These are phyloP conservation scores for Cercopithecus mitis DNA, from an alignment of 2,797 vertebrate genomes.

Conservation along the genomic window DNA sequence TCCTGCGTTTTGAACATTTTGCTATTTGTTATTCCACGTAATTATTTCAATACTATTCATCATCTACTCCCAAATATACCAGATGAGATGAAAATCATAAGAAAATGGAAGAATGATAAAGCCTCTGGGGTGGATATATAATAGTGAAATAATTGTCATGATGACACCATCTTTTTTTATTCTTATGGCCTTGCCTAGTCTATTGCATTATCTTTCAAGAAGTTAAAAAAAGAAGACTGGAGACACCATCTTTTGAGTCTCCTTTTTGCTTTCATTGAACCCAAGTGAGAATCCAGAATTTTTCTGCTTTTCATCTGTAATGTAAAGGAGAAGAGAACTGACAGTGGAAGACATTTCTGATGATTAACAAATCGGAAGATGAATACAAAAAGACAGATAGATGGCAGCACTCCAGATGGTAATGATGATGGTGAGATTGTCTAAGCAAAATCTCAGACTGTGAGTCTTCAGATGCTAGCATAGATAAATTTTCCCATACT, in stretches of 20 bases:
- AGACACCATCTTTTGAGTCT: background rate
- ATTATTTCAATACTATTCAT: background rate
- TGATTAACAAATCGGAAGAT: background rate
- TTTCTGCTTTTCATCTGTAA: background rate
- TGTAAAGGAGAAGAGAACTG: background rate
- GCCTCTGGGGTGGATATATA: background rate
- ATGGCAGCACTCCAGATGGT: background rate
- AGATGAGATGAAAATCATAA: background rate
- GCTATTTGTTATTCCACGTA: background rate
- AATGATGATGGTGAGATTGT: background rate
- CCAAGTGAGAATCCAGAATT: background rate
- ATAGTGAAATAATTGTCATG: background rate
- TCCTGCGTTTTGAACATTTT: background rate
- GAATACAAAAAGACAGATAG: background rate
- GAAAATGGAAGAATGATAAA: background rate
- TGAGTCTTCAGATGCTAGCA: background rate
- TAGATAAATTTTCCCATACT: background rate
- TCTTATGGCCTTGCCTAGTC: background rate
- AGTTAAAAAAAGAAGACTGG: background rate
- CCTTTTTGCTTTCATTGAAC: constrained; percentile 38
- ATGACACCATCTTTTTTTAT: background rate
- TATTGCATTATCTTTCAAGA: background rate
- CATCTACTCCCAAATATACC: background rate
- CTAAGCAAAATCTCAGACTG: background rate
- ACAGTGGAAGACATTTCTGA: background rate